Conservation (phyloP, 2,888 invertebrate species). For the Stenoptilia bipunctidactyla region DNA sequence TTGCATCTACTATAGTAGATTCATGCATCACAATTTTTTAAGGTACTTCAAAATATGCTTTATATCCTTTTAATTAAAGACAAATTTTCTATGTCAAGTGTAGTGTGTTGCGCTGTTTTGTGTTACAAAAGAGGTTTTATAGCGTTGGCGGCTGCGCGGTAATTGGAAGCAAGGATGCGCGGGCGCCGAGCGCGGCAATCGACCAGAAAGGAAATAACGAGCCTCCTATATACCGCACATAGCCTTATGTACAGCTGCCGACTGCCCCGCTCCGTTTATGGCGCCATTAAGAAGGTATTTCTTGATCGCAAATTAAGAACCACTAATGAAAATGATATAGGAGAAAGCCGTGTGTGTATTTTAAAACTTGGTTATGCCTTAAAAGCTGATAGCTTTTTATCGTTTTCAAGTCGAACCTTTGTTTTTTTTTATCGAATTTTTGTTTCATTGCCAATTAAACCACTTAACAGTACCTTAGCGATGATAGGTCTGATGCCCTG, state of each 20-base stretch:
- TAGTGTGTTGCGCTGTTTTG: constrained; percentile 24
- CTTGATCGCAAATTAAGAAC: constrained; percentile 22
- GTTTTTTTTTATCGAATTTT: too few species aligned
- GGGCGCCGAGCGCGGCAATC: constrained; percentile 67
- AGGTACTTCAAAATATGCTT: constrained; percentile 11
- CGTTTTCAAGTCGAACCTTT: too few species aligned
- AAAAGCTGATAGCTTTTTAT: too few species aligned
- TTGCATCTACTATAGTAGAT: constrained; percentile 36
- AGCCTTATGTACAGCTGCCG: constrained; percentile 56
- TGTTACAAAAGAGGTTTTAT: constrained; percentile 35
- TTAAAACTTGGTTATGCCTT: too few species aligned
- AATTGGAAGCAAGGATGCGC: constrained; percentile 70
- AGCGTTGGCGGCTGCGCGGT: constrained; percentile 62
- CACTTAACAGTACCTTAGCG: too few species aligned
- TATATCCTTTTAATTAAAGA: constrained; percentile 10
- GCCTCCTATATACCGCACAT: constrained; percentile 23
- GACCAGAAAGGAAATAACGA: constrained; percentile 72
- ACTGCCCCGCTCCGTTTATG: constrained; percentile 34
- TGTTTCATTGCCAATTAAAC: too few species aligned
- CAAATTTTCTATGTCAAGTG: constrained; percentile 14
- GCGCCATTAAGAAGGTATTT: constrained; percentile 34
- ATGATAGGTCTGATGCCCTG: too few species aligned
- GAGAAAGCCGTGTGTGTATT: neutral
- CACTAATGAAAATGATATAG: constrained; percentile 5
- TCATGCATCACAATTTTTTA: constrained; percentile 10